Percentiles rank a stretch among this genome's conserved stretches.
Conservation (phyloP, 1,140 invertebrate species). For the Cotesia glomerata region DNA sequence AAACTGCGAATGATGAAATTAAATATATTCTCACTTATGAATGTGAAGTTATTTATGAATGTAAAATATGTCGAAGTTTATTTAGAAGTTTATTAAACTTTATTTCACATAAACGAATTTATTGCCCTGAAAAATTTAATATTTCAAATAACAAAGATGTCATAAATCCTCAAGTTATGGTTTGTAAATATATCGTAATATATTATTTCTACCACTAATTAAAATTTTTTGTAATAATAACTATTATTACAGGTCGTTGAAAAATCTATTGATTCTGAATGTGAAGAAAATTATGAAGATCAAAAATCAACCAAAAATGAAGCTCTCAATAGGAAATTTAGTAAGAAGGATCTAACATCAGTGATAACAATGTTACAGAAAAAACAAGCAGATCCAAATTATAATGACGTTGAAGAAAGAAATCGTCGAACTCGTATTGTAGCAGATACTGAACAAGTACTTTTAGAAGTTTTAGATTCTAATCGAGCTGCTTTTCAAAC, state of each 20-base stretch:
- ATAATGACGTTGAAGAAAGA: slow-evolving; percentile 7
- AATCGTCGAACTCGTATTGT: slow-evolving; percentile 12
- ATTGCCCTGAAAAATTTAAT: slow-evolving; percentile 70
- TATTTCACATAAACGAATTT: slow-evolving; percentile 82
- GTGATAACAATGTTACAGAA: slow-evolving; percentile 62
- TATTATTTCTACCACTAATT: neutral
- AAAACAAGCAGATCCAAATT: slow-evolving; percentile 44
- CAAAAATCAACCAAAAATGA: slow-evolving; percentile 50
- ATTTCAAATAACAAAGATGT: slow-evolving; percentile 50
- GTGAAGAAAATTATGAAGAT: slow-evolving; percentile 48
- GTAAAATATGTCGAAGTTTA: slow-evolving; percentile 81
- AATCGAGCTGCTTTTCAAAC: slow-evolving; percentile 65
- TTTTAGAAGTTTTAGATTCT: slow-evolving; percentile 63
- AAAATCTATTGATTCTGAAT: slow-evolving; percentile 10
- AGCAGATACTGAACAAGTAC: slow-evolving; percentile 39
- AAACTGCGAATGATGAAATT: slow-evolving; percentile 64
- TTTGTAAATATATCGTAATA: slow-evolving; percentile 56
- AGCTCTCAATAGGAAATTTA: slow-evolving; percentile 49
- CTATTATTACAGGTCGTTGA: slow-evolving; percentile 17
- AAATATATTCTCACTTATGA: slow-evolving; percentile 75
- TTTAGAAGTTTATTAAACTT: slow-evolving; percentile 85
- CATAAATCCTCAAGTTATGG: slow-evolving; percentile 50
- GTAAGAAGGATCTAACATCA: slow-evolving; percentile 67
- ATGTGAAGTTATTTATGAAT: slow-evolving; percentile 86
- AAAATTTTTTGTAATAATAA: neutral